phyloP scores from a whole-genome alignment of 2,797 vertebrate genomes.

The Etheostoma nigrum region DNA sequence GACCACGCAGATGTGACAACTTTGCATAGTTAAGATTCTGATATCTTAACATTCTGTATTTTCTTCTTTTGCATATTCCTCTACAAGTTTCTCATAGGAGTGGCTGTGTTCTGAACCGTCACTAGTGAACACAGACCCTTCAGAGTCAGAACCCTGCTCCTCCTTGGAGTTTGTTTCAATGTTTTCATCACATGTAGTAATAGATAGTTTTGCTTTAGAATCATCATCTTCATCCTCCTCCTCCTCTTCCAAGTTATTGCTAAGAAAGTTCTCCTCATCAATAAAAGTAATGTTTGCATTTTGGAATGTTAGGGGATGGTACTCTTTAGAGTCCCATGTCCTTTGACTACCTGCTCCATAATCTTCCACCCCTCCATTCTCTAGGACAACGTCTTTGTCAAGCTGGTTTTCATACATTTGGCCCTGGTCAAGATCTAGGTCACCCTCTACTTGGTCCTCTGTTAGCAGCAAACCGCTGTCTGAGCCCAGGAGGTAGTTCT shows the following conservation, averaged over 20 bases:
- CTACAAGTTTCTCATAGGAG: slow-evolving; percentile 94
- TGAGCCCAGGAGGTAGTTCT: slow-evolving; percentile 88
- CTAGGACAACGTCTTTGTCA: slow-evolving; percentile 92
- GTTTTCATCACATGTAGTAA: slow-evolving; percentile 85
- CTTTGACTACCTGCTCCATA: slow-evolving; percentile 69
- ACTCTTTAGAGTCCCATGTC: slow-evolving; percentile 91
- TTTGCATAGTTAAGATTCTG: background rate
- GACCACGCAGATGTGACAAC: background rate
- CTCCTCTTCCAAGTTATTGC: slow-evolving; percentile 77
- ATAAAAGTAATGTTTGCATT: slow-evolving; percentile 92
- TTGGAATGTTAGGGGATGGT: slow-evolving; percentile 89
- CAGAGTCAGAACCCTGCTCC: slow-evolving; percentile 89
- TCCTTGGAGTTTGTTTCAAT: slow-evolving; percentile 87
- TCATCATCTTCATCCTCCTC: slow-evolving; percentile 65
- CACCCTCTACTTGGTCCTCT: slow-evolving; percentile 83
- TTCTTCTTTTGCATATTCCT: slow-evolving; percentile 91
- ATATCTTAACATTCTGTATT: slow-evolving; percentile 84
- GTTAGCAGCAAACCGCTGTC: slow-evolving; percentile 87
- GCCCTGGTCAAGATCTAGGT: slow-evolving; percentile 70
- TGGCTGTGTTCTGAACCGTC: slow-evolving; percentile 87
- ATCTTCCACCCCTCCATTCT: slow-evolving; percentile 63
- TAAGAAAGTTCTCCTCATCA: slow-evolving; percentile 86
- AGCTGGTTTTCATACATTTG: slow-evolving; percentile 90
- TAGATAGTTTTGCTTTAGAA: slow-evolving; percentile 80
- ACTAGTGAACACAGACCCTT: slow-evolving; percentile 91